Evolutionary conservation across 2,888 invertebrate species (phyloP), one percentile per base, ranked within the genome.

Genomic region (Nomada lathburiana): DNA sequence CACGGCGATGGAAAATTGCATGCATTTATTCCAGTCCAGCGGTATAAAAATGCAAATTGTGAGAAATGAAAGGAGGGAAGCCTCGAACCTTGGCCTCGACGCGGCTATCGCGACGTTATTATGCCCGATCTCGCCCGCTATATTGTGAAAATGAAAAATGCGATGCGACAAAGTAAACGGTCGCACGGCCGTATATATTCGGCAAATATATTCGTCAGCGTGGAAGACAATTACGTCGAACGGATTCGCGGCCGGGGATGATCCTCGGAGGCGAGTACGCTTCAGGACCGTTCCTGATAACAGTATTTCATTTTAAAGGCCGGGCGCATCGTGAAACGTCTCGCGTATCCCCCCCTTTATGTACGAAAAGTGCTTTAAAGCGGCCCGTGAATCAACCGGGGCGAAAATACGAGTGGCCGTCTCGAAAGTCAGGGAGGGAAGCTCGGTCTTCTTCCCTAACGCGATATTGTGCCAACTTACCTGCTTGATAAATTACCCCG

Each of bases 121-220:
- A 79, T 73, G 64, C 63, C 26, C 74, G 84, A 84, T 83, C 76
- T 83, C 80, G 36, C 42, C 64, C 63, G 47, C 69, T 84, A 67
- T 78, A 76, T 85, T 20, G 84, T 53, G 76, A 42, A 84, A 82
- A 84, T 85, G 82, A 85, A 84, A 85, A 84, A 84, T 79, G 76
- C 76, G 57, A 18, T 47, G 23, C 74, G 74, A 2, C 18, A 4
- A 18, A 53, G 50, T 55, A 47, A 0, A 26, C 16, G 44, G 50
- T 13, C n/a, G 23, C 44, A 20, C 71, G 65, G 53, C 18, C 55
- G 47, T 55, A 60, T n/a, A 57, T 55, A 73, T 62, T 47, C 50
- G 60, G 20, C 29, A 53, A 53, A 82, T 80, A 65, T 69, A 80
- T 76, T 83, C 60, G 74, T 76, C 80, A 84, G 29, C 55, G 70